Percentiles rank a stretch among this genome's conserved stretches.
Conservation (phyloP, 2,113 vertebrate genomes). For the Heptranchias perlo region DNA sequence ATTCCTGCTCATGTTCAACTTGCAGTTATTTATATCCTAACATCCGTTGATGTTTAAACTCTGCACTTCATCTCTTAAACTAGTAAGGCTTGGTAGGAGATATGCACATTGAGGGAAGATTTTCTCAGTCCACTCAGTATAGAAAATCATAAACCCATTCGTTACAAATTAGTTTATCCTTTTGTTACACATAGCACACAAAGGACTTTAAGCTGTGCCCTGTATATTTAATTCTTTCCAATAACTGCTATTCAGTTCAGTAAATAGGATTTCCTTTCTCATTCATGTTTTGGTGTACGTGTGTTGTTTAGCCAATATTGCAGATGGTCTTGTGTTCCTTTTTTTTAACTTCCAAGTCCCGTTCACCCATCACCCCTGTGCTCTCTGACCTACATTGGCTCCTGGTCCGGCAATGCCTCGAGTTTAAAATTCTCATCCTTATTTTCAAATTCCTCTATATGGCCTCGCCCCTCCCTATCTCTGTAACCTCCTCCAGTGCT, state of each 20-base stretch:
- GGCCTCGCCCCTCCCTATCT: no score
- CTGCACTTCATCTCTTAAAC: not conserved
- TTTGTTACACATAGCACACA: not conserved
- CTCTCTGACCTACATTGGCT: no score
- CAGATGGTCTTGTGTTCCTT: not conserved
- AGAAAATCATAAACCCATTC: not conserved
- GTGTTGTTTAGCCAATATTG: not conserved
- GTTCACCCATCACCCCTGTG: no score
- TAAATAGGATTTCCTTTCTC: not conserved
- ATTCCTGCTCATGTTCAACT: not conserved
- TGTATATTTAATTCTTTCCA: not conserved
- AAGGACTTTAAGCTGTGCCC: not conserved
- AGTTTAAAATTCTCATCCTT: no score
- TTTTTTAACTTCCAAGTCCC: not conserved
- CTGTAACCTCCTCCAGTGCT: no score
- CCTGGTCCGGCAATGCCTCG: no score
- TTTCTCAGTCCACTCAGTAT: not conserved
- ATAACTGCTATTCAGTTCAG: not conserved
- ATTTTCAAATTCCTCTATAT: no score
- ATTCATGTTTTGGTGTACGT: not conserved
- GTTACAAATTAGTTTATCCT: not conserved
- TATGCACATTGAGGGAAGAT: not conserved
- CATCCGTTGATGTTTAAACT: not conserved
- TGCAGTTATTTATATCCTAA: not conserved
- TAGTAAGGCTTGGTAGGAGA: not conserved